phyloP scores from a whole-genome alignment of 1,140 invertebrate species.

The Lucilia cuprina region DNA sequence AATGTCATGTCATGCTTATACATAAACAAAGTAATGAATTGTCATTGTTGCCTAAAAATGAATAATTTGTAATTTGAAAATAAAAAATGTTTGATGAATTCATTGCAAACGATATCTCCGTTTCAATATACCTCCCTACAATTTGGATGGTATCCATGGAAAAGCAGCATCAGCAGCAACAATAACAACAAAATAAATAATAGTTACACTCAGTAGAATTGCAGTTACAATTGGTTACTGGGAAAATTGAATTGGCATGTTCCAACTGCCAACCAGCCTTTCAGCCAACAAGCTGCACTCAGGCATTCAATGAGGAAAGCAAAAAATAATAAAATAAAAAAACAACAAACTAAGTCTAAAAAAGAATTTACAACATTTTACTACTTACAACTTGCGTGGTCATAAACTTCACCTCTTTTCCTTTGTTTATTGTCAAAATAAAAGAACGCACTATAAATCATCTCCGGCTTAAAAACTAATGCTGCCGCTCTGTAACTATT shows the following conservation, averaged over 20 bases:
- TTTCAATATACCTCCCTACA: no score
- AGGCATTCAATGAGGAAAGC: not conserved
- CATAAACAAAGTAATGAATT: no score
- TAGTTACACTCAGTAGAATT: not conserved
- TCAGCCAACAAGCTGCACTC: no score
- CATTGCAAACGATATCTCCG: no score
- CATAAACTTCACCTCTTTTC: conserved; percentile 31
- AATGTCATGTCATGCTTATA: no score
- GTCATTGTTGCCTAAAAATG: no score
- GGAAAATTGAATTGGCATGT: not conserved
- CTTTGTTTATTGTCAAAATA: conserved; percentile 31
- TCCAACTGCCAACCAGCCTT: not conserved
- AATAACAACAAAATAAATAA: not conserved
- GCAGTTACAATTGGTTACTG: not conserved
- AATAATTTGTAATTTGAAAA: no score
- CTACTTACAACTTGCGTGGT: conserved; percentile 25
- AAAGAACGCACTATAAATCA: conserved; percentile 30
- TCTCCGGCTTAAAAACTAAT: not conserved
- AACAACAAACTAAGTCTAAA: not conserved
- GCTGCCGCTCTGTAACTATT: not conserved
- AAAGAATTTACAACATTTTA: conserved; percentile 9
- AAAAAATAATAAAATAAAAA: not conserved
- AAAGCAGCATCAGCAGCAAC: not conserved
- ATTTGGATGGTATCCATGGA: no score
- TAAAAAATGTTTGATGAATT: no score